phyloP scores from a whole-genome alignment of 2,888 invertebrate species.

The Hyppa rectilinea region DNA sequence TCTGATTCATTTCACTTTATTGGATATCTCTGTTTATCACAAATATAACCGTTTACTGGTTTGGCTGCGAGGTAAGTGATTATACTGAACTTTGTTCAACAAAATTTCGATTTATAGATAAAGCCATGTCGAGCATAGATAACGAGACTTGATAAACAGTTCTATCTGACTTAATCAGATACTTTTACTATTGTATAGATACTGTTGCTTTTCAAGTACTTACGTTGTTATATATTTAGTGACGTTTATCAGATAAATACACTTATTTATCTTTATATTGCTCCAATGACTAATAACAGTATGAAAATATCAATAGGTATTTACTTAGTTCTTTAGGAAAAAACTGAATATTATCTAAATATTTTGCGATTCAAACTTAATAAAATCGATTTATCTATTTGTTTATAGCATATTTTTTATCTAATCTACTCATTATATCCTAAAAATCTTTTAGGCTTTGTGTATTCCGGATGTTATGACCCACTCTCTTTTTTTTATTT shows the following conservation, averaged over 20 bases:
- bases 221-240: background rate
- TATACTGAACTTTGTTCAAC: conserved; percentile 28
- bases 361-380: too few species aligned
- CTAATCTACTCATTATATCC: background rate
- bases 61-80: conserved; percentile 22
- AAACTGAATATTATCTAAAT: background rate
- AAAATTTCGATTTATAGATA: conserved; percentile 49
- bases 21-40: conserved; percentile 19
- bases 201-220: conserved; percentile 7
- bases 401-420: conserved; percentile 12
- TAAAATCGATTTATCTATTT: background rate
- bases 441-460: background rate
- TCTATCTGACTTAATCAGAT: conserved; percentile 37
- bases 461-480: background rate
- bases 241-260: conserved; percentile 2
- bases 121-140: conserved; percentile 21
- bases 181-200: conserved; percentile 5
- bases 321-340: background rate
- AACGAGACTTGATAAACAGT: conserved; percentile 31
- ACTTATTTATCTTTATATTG: conserved; percentile 28
- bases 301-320: background rate
- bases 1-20: conserved; percentile 47
- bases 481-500: too few species aligned
- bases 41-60: conserved; percentile 15
- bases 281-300: conserved; percentile 18